Evolutionary conservation across 2,797 vertebrate species (phyloP).

Genomic region (Morelia viridis): DNA sequence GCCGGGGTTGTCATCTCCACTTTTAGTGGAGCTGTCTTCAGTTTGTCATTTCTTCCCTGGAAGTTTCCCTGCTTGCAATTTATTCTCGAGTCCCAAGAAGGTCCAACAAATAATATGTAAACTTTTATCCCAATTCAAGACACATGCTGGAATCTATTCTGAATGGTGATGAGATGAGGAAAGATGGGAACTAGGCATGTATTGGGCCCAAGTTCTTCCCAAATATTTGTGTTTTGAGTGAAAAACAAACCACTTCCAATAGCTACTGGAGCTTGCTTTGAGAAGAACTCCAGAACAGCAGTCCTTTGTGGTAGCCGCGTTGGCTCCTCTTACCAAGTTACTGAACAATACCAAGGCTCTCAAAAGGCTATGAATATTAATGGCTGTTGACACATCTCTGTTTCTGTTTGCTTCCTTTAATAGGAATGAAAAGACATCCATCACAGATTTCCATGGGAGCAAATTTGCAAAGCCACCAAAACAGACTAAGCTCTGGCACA

Average conservation of each 20-base stretch:
- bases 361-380: slow-evolving; percentile 28
- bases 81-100: slow-evolving; percentile 50
- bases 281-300: slow-evolving; percentile 57
- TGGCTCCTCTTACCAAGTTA: slow-evolving; percentile 45
- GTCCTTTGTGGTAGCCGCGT: slow-evolving; percentile 52
- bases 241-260: slow-evolving; percentile 67
- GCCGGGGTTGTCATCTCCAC: too few relatives aligned
- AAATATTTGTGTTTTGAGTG: slow-evolving; percentile 68
- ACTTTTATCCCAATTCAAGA: slow-evolving; percentile 27
- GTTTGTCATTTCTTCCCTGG: too few relatives aligned
- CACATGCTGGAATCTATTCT: slow-evolving; percentile 46
- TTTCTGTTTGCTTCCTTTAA: not conserved
- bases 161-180: slow-evolving; percentile 38
- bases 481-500: not conserved
- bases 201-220: slow-evolving; percentile 58
- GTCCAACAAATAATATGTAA: not conserved
- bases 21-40: too few relatives aligned
- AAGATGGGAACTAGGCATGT: slow-evolving; percentile 62
- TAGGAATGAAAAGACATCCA: not conserved
- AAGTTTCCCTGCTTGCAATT: too few relatives aligned
- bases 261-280: slow-evolving; percentile 61
- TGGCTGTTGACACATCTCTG: not conserved
- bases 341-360: slow-evolving; percentile 29
- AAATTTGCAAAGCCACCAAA: not conserved
- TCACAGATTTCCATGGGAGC: not conserved